Conservation (phyloP, 2,888 invertebrate species). For the Xanthostigma xanthostigma region DNA sequence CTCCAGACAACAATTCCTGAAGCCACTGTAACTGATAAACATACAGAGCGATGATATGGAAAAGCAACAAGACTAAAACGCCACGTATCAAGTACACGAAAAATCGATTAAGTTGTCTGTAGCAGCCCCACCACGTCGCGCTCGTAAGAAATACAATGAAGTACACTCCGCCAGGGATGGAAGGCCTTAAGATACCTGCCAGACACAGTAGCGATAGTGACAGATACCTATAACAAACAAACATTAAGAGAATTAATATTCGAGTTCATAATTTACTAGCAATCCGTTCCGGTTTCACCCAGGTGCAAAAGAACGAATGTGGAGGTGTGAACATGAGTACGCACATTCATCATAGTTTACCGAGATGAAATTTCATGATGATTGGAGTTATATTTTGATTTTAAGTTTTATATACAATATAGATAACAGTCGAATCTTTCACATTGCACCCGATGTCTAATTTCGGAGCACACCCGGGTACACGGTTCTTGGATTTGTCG, state of each 20-base stretch:
- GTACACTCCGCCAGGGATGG: constrained; percentile 70
- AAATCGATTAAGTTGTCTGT: constrained; percentile 56
- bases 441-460: no score
- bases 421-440: not conserved
- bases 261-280: not conserved
- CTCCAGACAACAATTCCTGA: constrained; percentile 52
- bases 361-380: no score
- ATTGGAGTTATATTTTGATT: no score
- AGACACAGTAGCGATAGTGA: constrained; percentile 50
- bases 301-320: no score
- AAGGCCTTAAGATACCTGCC: constrained; percentile 66
- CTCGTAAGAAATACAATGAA: constrained; percentile 72
- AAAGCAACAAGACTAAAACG: constrained; percentile 56
- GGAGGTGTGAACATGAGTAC: no score
- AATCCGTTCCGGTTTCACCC: no score
- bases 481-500: no score
- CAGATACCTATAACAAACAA: constrained; percentile 38
- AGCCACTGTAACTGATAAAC: constrained; percentile 76
- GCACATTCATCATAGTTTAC: no score
- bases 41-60: constrained; percentile 58
- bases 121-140: constrained; percentile 79
- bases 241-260: constrained; percentile 2
- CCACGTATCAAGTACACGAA: constrained; percentile 60
- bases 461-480: no score
- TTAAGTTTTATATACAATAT: no score